Evolutionary conservation across 92 coral and sea anemone species (phyloP), one percentile per base, ranked within the genome.

Genomic region (Hydrozoanthus gracilis): DNA sequence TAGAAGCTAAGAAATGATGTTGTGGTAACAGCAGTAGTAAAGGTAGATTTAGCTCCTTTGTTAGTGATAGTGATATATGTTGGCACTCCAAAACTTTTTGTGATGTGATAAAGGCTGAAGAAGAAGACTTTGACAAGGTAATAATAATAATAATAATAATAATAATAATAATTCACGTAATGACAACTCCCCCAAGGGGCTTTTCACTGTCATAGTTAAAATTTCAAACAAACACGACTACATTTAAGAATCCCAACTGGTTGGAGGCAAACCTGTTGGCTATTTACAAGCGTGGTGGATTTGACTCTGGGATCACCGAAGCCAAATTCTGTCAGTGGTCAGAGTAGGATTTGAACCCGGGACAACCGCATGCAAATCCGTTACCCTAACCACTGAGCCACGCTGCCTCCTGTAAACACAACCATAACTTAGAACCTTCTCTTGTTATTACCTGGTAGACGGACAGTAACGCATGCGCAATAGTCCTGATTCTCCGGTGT

Each of bases 401-500:
- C n/a, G n/a, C n/a, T n/a, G n/a, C n/a, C n/a, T n/a, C 2, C 51
- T 35, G 77, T 13, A 14, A 8, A 70, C 39, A 27, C 39, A 27
- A 27, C 39, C 39, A 27, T 27, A 27, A 27, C 39, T 27, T 64
- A 64, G 35, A 14, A 15, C 7, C 17, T 14, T 2, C 1, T 52
- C 8, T 3, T 52, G 5, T 8, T 58, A n/a, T 56, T 55, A 73
- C 66, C 66, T 61, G 48, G 55, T 44, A 79, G 45, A 6, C 45
- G 72, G 62, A 62, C 84, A 46, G 84, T 89, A 10, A 92, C 89
- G 13, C 92, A 82, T n/a, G 91, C 78, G 44, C 83, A 76, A 48
- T 89, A 92, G 7, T 45, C 79, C 61, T 91, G 92, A 13, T 82
- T 68, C 73, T 92, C 90, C 46, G 56, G 10, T 73, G 89, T 72